Evolutionary conservation across 2,113 vertebrate species (phyloP), one percentile per base, ranked within the genome.

Genomic region (Alces alces): DNA sequence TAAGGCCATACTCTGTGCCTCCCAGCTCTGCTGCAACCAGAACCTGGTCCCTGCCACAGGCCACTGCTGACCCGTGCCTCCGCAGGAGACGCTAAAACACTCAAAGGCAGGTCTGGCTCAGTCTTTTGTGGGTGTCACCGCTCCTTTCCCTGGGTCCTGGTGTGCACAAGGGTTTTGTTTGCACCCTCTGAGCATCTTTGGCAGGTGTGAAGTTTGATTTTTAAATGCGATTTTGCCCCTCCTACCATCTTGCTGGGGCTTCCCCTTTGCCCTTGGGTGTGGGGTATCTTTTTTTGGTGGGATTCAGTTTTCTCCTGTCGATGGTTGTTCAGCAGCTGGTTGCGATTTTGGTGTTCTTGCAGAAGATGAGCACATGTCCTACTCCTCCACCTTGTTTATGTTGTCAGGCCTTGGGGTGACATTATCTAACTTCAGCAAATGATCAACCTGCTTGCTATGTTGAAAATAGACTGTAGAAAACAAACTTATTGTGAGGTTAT

Each of bases 31-130:
- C 66, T 70, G n/a, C n/a, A 39, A 1, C 66, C n/a, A 39, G 66
- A 70, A 39, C 66, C 19, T 70, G 66, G 66, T 39, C 19, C n/a
- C n/a, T 23, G 66, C 10, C n/a, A 39, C 66, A 70, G 19, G n/a
- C 10, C 66, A 70, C 64, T 70, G 64, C 64, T 70, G 64, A 70
- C n/a, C 66, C n/a, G 39, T 70, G 66, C 66, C 66, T 70, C n/a
- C 0, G 0, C n/a, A 70, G 66, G n/a, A 39, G 10, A 70, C 0
- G 0, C 66, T 39, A 39, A 70, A 70, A 39, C n/a, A 23, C 19
- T 39, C n/a, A 39, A 23, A 39, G n/a, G 11, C n/a, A 39, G 66
- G n/a, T 39, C n/a, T 70, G n/a, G n/a, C 19, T 70, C 19, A 39
- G n/a, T 39, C 66, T 23, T 70, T 23, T 70, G 10, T 39, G 66